Base-by-base conservation (phyloP, 2,113 vertebrate genomes). In the Ctenomys sociabilis region DNA sequence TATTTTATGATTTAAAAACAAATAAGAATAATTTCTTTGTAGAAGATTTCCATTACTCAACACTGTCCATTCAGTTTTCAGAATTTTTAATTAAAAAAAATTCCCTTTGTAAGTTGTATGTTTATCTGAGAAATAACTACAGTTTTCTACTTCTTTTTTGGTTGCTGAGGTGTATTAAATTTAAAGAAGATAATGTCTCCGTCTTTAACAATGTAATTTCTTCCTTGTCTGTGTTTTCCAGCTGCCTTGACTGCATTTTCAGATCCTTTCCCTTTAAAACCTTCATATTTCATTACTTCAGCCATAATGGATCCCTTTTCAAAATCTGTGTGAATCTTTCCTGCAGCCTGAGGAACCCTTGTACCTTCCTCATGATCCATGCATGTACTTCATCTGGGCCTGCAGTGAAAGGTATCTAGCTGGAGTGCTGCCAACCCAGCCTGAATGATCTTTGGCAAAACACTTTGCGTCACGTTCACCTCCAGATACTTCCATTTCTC, bases 341-440 rank as follows among this genome's bases (percentile, higher is more conserved):
- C 99, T 96, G 99, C 99, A 98, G 99, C 99, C 98, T 99, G 99
- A 98, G 99, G 99, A 98, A 99, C 54, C 16, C 54, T 57, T 17
- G 5, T 19, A 99, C 98, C 99, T 99, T 99, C 99, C 99, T 99
- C 98, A 99, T 97, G 98, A 99, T 99, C 99, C 99, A 99, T 61
- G 99, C 99, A 98, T 99, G 99, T 98, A 99, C 99, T 99, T 99
- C 99, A 97, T 99, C 99, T 98, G 99, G 99, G 98, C 99, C 99
- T 90, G 99, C 99, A 95, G 99, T 99, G 98, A 99, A 99, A 99
- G 98, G 99, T 99, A 98, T 99, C 99, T 98, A 99, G 99, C 98
- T 99, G 99, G 94, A 99, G 99, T 80, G 99, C 99, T 95, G 99
- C 98, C 96, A 99, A 99, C 95, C 99, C 99, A 77, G 98, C 99